Evolutionary conservation across 2,113 vertebrate species (phyloP).

Genomic region (Lophotis ruficrista): DNA sequence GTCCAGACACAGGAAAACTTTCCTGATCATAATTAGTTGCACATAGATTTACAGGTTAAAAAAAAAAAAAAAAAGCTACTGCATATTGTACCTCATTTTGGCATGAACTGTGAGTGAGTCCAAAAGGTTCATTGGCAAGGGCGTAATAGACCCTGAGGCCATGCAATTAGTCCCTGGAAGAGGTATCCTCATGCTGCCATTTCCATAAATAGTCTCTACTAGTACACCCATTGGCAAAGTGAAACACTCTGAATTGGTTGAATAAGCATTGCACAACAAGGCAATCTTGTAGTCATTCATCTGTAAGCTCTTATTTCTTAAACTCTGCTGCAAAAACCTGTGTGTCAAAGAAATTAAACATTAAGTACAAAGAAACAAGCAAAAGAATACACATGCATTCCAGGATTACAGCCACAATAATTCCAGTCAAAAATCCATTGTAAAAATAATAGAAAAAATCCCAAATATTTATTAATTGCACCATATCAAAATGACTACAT

Average conservation of each 20-base stretch:
- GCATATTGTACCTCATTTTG: conserved; percentile 91
- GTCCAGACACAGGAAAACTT: neutral
- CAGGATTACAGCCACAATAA: neutral
- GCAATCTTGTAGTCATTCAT: conserved; percentile 99
- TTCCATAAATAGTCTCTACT: conserved; percentile 98
- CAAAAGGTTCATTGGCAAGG: conserved; percentile 95
- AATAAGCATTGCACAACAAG: conserved; percentile 96
- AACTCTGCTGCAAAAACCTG: conserved; percentile 96
- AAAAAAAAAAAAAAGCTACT: neutral
- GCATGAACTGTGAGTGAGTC: conserved; percentile 97
- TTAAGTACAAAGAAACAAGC: neutral
- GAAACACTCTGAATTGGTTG: conserved; percentile 98
- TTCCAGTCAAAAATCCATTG: neutral
- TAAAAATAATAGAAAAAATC: neutral
- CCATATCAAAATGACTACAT: neutral
- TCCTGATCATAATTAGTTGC: neutral
- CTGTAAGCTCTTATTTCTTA: conserved; percentile 93
- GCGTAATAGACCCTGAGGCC: conserved; percentile 92
- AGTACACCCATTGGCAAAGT: conserved; percentile 96
- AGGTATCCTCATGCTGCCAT: conserved; percentile 88
- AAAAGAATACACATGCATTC: neutral
- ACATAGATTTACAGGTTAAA: neutral
- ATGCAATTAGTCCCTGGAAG: conserved; percentile 94
- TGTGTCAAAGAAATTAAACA: neutral
- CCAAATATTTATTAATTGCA: neutral